phyloP scores from a whole-genome alignment of 1,140 invertebrate species.

The Portunus trituberculatus region DNA sequence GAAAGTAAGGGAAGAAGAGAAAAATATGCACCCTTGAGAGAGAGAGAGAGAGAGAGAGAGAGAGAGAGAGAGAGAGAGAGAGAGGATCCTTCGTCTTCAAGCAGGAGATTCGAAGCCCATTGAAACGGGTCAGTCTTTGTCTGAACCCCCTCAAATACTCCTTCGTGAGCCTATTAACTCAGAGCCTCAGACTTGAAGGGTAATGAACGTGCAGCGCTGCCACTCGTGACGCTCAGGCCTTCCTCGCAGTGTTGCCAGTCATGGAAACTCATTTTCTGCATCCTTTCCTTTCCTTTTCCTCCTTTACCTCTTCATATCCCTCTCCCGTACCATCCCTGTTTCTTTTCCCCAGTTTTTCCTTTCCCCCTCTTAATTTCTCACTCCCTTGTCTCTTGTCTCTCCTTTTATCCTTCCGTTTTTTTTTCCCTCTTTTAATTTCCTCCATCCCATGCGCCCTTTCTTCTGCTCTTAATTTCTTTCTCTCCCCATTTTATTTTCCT shows the following conservation, averaged over 20 bases:
- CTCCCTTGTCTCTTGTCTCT: too few species aligned
- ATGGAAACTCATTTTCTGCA: not conserved
- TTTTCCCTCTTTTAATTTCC: too few species aligned
- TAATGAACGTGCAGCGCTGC: not conserved
- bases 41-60: not conserved
- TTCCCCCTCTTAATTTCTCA: too few species aligned
- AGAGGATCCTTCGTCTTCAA: constrained; percentile 18
- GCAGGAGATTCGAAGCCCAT: not conserved
- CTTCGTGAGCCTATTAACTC: not conserved
- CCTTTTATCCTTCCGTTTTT: too few species aligned
- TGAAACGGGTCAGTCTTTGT: not conserved
- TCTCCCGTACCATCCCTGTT: not conserved
- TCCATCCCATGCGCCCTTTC: too few species aligned
- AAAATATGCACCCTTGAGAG: too few species aligned
- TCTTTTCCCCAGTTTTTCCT: too few species aligned
- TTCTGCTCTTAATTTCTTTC: too few species aligned
- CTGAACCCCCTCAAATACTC: constrained; percentile 18
- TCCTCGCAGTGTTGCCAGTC: not conserved
- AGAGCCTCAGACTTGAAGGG: not conserved
- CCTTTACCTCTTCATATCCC: not conserved
- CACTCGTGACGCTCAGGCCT: not conserved
- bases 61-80: constrained; percentile 24
- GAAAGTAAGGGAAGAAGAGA: too few species aligned
- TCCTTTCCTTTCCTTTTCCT: not conserved
- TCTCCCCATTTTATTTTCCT: too few species aligned